Percentiles rank a stretch among this genome's conserved stretches.
These are phyloP conservation scores for Drosophila yakuba DNA, from an alignment of 1,140 invertebrate species.

Conservation along the genomic window DNA sequence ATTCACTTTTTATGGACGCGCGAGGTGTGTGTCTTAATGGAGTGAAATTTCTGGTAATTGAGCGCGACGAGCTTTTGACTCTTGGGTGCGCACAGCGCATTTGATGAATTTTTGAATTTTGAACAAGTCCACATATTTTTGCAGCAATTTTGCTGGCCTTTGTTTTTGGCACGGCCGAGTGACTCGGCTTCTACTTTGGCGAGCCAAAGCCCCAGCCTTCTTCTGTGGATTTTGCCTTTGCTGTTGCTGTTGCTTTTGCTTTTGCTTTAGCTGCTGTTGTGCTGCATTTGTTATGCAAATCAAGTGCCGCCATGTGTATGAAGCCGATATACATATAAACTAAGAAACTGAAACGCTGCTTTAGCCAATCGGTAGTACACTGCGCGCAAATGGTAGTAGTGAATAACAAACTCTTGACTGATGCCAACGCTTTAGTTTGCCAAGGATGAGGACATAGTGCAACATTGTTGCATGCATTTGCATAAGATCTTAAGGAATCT, in stretches of 20 bases:
- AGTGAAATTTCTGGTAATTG: slow-evolving; percentile 81
- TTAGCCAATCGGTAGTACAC: slow-evolving; percentile 30
- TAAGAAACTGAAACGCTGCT: slow-evolving; percentile 60
- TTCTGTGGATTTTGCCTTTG: slow-evolving; percentile 38
- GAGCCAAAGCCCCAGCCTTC: slow-evolving; percentile 19
- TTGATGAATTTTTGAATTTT: slow-evolving; percentile 73
- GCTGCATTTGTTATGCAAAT: slow-evolving; percentile 81
- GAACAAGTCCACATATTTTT: slow-evolving; percentile 46
- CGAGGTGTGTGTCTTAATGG: slow-evolving; percentile 78
- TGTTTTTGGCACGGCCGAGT: slow-evolving; percentile 42
- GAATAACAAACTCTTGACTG: too few species aligned
- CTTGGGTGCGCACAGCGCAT: slow-evolving; percentile 72
- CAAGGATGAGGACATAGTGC: too few species aligned
- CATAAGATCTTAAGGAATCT: too few species aligned
- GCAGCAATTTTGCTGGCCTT: slow-evolving; percentile 47
- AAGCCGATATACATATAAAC: slow-evolving; percentile 33
- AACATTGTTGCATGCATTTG: too few species aligned
- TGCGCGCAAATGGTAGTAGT: background rate
- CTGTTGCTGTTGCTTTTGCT: background rate
- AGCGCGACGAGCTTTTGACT: slow-evolving; percentile 68
- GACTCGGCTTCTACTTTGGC: slow-evolving; percentile 17
- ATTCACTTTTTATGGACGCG: slow-evolving; percentile 76
- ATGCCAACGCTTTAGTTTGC: too few species aligned
- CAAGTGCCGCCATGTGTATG: slow-evolving; percentile 72
- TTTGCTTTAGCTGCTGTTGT: slow-evolving; percentile 15